Evolutionary conservation across 53 echinoderm and acorn worm species (phyloP), one percentile per base, ranked within the genome.

Genomic region (Echinometra lucunter): DNA sequence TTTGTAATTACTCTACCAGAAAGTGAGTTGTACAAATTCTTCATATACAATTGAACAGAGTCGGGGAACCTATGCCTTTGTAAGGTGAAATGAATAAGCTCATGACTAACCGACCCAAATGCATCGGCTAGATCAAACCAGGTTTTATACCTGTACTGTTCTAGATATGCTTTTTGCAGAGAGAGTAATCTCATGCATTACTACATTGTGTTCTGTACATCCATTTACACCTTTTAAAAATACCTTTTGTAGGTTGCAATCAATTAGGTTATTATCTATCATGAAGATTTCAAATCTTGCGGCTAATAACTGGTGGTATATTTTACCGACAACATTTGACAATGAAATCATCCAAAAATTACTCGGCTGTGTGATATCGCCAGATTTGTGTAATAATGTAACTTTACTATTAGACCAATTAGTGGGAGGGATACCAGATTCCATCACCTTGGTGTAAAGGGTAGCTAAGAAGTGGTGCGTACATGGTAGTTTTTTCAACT

Each of bases 111-210:
- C 56, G 56, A 56, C 56, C 56, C 66, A 89, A 89, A 89, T 15
- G 89, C 89, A 25, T 89, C 89, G 13, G 53, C 89, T 8, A 89
- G 27, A 37, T 89, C 89, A 45, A 89, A 89, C 89, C 89, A 89
- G 15, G 89, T 49, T n/a, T n/a, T n/a, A n/a, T 19, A 89, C 53
- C 47, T 89, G 89, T 7, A 89, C 44, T 15, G 89, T 42, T 53
- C 55, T 16, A 47, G 16, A 18, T 56, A 49, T 89, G 15, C 28
- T 57, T 25, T 89, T 89, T 28, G 89, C 89, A 57, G 47, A 56
- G 53, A n/a, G 7, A 25, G 49, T 27, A 16, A 89, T 17, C 49
- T 89, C 55, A 23, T 89, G 89, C 49, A 89, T 25, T 2, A 89
- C 89, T 7, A 23, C 44, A 40, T 89, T 89, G 21, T 89, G 89